Conservation (phyloP, 2,888 invertebrate genomes). For the Phytoseiulus persimilis region DNA sequence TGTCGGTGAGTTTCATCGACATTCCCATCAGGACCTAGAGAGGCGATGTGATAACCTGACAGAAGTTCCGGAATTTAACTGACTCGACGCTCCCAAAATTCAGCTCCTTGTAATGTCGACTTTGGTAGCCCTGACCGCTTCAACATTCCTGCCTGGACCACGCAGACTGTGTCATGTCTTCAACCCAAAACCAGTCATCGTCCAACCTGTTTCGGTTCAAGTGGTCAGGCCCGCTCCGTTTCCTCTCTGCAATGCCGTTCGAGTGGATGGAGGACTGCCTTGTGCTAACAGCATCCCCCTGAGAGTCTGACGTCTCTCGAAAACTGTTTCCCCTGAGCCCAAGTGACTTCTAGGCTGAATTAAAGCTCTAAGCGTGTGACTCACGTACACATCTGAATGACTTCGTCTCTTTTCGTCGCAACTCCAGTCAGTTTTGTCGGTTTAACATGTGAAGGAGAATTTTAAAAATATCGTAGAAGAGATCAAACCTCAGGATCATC, state of each 20-base stretch:
- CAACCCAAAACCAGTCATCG: neutral
- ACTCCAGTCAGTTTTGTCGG: too few species aligned
- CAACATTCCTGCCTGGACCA: neutral
- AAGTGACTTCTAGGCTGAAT: neutral
- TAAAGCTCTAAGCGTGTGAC: too few species aligned
- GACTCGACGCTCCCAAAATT: neutral
- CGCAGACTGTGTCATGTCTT: neutral
- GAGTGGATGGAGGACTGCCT: neutral
- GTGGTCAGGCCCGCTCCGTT: neutral
- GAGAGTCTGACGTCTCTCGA: neutral
- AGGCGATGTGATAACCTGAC: neutral
- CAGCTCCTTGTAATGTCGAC: neutral
- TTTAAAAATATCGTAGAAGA: too few species aligned
- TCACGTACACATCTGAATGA: too few species aligned
- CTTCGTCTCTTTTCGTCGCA: too few species aligned
- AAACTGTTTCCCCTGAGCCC: neutral
- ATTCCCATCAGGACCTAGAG: too few species aligned
- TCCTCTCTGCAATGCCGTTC: neutral
- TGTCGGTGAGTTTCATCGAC: too few species aligned
- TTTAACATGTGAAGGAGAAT: too few species aligned
- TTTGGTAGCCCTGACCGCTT: neutral
- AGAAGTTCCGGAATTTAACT: neutral
- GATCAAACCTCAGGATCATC: too few species aligned
- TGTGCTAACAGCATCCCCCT: neutral
- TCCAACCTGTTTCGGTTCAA: neutral